phyloP scores from a whole-genome alignment of 2,797 vertebrate genomes.

The Artibeus lituratus region DNA sequence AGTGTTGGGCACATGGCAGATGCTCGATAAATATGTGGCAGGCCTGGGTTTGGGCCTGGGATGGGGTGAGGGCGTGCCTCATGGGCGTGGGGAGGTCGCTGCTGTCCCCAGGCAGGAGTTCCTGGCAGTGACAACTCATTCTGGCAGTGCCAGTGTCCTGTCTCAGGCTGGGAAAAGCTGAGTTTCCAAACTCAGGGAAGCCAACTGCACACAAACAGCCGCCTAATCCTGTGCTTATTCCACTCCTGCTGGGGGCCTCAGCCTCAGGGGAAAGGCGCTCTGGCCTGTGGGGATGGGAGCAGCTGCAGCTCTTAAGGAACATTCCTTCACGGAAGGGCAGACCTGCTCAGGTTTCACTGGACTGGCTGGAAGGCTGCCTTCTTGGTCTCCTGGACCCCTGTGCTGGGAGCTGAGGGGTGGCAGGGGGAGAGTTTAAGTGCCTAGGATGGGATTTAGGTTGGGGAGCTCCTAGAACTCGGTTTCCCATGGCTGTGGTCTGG shows the following conservation, averaged over 20 bases:
- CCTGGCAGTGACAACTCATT: not conserved
- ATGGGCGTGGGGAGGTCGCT: not conserved
- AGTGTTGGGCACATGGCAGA: not conserved
- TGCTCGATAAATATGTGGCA: not conserved
- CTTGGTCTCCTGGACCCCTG: not conserved
- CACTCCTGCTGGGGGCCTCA: conserved; percentile 7
- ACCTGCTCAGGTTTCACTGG: conserved; percentile 38
- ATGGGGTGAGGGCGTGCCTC: not conserved
- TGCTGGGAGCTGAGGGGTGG: not conserved
- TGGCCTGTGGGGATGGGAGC: conserved; percentile 48
- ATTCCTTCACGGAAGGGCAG: conserved; percentile 43
- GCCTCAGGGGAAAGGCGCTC: conserved; percentile 48
- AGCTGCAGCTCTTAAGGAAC: conserved; percentile 73
- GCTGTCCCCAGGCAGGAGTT: conserved; percentile 25
- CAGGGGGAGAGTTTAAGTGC: too few species aligned
- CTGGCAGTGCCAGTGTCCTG: not conserved
- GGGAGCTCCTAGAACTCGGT: not conserved
- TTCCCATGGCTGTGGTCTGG: not conserved
- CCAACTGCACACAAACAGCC: conserved; percentile 47
- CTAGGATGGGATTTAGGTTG: not conserved
- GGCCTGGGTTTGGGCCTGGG: not conserved
- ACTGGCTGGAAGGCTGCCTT: not conserved
- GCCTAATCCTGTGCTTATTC: conserved; percentile 47
- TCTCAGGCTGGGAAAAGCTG: conserved; percentile 33
- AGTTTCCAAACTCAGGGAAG: conserved; percentile 28